Evolutionary conservation across 2,797 vertebrate species (phyloP), one percentile per base, ranked within the genome.

Genomic region (Micrastur ruficollis): DNA sequence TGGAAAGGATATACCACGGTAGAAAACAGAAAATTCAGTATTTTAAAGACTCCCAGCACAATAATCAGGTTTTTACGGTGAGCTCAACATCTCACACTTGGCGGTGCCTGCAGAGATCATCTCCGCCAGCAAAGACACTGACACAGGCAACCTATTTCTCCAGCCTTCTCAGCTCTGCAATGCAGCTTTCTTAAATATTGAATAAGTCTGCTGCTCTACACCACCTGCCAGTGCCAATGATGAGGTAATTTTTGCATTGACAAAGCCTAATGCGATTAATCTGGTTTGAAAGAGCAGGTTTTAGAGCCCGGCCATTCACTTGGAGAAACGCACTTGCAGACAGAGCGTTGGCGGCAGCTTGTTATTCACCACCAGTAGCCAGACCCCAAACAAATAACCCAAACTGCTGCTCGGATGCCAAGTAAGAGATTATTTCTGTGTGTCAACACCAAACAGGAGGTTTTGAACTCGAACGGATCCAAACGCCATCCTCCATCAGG

Each of bases 151-250:
- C 95, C 94, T 96, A 93, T 94, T 97, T 97, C 86, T 78, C 95
- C 96, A 89, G 62, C 91, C 68, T 82, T 52, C 94, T 78, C 70
- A 71, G 97, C 97, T 95, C 98, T 97, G 98, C 97, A 98, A 97
- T 98, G 98, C 98, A 98, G 98, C 93, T 96, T 97, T 96, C 97
- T 97, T 96, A 97, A 97, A 97, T 94, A 97, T 93, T 95, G 96
- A 97, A 95, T 83, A 97, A 92, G 94, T 91, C 95, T 94, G 94
- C 95, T 49, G 84, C 85, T 93, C 91, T 82, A 70, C 89, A 40
- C 92, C 94, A 86, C 95, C 95, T 84, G 96, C 96, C 38, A 59
- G 70, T 42, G 96, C 95, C 96, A 55, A 76, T 63, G 78, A 85
- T 59, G 70, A 96, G 95, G 85, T 81, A 74, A 95, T 82, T 91